Percentiles rank a stretch among this genome's conserved stretches.
Evolutionary conservation across 1,140 invertebrate genomes (phyloP).

Genomic region (Drosophila persimilis): DNA sequence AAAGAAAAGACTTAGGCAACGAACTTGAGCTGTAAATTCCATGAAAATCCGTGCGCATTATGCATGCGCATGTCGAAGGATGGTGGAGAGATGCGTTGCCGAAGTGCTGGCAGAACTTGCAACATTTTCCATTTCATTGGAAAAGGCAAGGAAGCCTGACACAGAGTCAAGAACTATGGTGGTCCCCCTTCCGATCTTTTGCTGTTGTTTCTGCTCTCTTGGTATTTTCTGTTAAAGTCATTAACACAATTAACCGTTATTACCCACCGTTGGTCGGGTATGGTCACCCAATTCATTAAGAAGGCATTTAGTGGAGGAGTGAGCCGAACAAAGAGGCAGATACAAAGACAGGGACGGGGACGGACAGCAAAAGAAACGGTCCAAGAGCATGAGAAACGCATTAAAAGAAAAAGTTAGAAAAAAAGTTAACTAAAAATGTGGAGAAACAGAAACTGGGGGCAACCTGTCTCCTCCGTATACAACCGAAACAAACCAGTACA

Average conservation of each 20-base stretch:
- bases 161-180: slow-evolving; percentile 3
- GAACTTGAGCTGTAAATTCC: slow-evolving; percentile 18
- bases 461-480: slow-evolving; percentile 14
- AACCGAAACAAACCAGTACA: slow-evolving; percentile 5
- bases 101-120: slow-evolving; percentile 25
- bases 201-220: slow-evolving; percentile 61
- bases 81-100: slow-evolving; percentile 1
- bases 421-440: slow-evolving; percentile 29
- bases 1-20: slow-evolving; percentile 44
- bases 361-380: slow-evolving; percentile 64
- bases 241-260: slow-evolving; percentile 82
- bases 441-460: slow-evolving; percentile 38
- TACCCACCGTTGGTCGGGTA: slow-evolving; percentile 57
- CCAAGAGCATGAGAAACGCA: slow-evolving; percentile 76
- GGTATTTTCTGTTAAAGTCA: slow-evolving; percentile 78
- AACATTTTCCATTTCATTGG: slow-evolving; percentile 50
- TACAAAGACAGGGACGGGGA: background rate
- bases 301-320: slow-evolving; percentile 68
- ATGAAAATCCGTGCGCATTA: slow-evolving; percentile 23
- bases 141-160: slow-evolving; percentile 34
- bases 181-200: background rate
- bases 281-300: slow-evolving; percentile 80
- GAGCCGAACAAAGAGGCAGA: slow-evolving; percentile 22
- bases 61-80: slow-evolving; percentile 21
- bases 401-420: slow-evolving; percentile 53